A percentile compares a stretch with the other conserved stretches of the same genome.
Evolutionary conservation across 2,113 vertebrate genomes (phyloP).

Genomic region (Actinemys pallida): DNA sequence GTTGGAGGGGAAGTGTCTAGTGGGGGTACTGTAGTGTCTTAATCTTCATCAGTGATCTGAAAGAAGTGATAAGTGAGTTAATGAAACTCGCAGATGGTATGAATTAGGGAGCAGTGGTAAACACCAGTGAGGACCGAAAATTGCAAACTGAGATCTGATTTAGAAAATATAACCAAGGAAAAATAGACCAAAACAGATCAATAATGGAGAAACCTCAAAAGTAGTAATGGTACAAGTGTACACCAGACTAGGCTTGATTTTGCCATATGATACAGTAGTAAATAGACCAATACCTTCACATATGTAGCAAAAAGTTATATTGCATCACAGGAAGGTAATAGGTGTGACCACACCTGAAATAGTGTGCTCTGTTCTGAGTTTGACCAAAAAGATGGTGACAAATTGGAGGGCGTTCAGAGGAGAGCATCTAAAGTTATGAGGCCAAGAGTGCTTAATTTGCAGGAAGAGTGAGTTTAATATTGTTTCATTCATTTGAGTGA

Average conservation of each 20-base stretch:
- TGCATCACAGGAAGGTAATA: not conserved
- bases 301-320: not conserved
- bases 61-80: not conserved
- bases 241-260: not conserved
- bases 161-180: not conserved
- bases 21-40: not conserved
- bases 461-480: not conserved
- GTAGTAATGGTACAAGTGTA: not conserved
- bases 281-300: not conserved
- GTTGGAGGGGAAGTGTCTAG: not conserved
- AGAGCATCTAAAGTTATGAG: not conserved
- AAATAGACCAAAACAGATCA: not conserved
- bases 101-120: not conserved
- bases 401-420: not conserved
- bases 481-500: not conserved
- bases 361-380: not conserved
- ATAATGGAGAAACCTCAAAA: not conserved
- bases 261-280: not conserved
- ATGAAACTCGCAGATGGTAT: not conserved
- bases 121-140: rapidly evolving
- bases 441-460: not conserved
- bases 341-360: not conserved
- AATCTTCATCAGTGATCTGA: slow-evolving; percentile 15
- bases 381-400: not conserved
- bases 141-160: not conserved